A percentile compares a stretch with the other conserved stretches of the same genome.
phyloP scores from a whole-genome alignment of 2,888 invertebrate genomes.

The Phengaris arion region DNA sequence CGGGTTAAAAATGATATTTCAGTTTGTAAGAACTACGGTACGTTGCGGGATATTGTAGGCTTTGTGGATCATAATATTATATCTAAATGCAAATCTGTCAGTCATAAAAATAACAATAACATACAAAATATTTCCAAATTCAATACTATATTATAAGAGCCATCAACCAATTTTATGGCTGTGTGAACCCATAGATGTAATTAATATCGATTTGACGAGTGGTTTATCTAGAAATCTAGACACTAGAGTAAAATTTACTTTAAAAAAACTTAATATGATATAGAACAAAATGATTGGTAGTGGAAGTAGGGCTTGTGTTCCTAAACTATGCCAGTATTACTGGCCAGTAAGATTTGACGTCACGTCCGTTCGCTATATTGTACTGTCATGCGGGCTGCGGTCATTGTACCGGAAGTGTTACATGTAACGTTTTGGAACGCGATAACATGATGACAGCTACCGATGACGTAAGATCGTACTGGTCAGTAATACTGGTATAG shows the following conservation, averaged over 20 bases:
- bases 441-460: too few species aligned
- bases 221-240: not conserved
- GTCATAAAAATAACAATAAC: slow-evolving; percentile 5
- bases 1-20: not conserved
- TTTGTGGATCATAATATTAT: slow-evolving; percentile 7
- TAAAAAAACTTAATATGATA: not conserved
- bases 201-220: slow-evolving; percentile 23
- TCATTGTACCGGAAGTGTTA: too few species aligned
- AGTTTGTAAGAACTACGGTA: too few species aligned
- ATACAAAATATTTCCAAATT: slow-evolving; percentile 12
- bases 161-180: slow-evolving; percentile 39
- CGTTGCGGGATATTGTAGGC: not conserved
- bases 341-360: too few species aligned
- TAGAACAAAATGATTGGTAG: not conserved
- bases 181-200: slow-evolving; percentile 38
- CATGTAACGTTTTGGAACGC: too few species aligned
- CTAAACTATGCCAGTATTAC: too few species aligned
- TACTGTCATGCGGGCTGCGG: too few species aligned
- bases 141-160: slow-evolving; percentile 35
- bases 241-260: not conserved
- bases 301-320: not conserved
- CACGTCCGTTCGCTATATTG: too few species aligned
- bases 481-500: too few species aligned
- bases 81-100: not conserved
- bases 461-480: too few species aligned